Conservation (phyloP, 2,113 vertebrate species). For the Hippotragus niger region DNA sequence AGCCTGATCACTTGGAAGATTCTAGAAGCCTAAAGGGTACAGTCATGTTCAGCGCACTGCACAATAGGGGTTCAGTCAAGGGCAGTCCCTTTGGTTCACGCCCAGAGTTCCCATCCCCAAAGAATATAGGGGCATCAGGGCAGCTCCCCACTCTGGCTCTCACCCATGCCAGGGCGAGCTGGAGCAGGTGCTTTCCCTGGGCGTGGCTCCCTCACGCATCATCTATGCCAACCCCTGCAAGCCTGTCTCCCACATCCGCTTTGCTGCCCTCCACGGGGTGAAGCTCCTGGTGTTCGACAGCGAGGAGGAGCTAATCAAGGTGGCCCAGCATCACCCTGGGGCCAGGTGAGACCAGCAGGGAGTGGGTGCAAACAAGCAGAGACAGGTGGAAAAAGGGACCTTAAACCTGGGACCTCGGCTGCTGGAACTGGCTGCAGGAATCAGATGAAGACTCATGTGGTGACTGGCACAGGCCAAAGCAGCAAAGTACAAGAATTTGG, state of each 20-base stretch:
- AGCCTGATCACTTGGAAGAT: not conserved
- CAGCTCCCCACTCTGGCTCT: not conserved
- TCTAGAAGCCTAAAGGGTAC: not conserved
- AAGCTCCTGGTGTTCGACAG: slow-evolving; percentile 79
- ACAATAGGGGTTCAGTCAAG: not conserved
- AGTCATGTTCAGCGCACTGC: not conserved
- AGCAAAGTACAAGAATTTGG: not conserved
- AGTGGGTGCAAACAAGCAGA: not conserved
- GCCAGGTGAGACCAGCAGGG: slow-evolving; percentile 68
- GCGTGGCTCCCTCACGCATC: slow-evolving; percentile 64
- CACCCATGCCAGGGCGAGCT: slow-evolving; percentile 72
- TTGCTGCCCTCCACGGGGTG: slow-evolving; percentile 66
- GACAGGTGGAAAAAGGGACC: not conserved
- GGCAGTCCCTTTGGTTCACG: not conserved
- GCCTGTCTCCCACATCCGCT: slow-evolving; percentile 70
- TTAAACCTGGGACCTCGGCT: not conserved
- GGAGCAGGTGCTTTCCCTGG: slow-evolving; percentile 55
- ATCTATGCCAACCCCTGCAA: slow-evolving; percentile 81
- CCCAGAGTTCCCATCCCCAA: no score
- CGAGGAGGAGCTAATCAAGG: slow-evolving; percentile 79
- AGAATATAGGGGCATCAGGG: not conserved
- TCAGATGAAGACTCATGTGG: not conserved
- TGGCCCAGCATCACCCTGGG: slow-evolving; percentile 73
- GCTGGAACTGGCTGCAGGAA: not conserved
- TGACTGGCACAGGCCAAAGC: not conserved